Percentiles rank a stretch among this genome's conserved stretches.
Evolutionary conservation across 2,113 vertebrate genomes (phyloP).

Genomic region (Speoplatyrhinus poulsoni): DNA sequence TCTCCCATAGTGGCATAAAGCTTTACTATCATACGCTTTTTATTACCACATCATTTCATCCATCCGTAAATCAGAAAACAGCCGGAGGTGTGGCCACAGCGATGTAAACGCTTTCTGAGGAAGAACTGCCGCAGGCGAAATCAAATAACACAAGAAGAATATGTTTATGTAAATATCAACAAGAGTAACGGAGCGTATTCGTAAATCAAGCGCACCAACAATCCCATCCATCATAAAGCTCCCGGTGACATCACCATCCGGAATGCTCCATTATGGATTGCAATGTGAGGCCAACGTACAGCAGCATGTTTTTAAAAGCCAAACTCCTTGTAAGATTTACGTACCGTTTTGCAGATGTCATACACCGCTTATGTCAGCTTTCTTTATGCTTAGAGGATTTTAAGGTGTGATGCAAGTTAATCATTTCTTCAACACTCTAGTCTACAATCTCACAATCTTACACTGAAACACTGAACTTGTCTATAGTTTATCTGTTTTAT

Average conservation of each 20-base stretch:
- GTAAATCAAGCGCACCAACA: slow-evolving; percentile 26
- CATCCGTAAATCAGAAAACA: slow-evolving; percentile 49
- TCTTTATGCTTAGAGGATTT: no score
- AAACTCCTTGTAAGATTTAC: slow-evolving; percentile 24
- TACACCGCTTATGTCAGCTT: slow-evolving; percentile 12
- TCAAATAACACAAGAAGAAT: slow-evolving; percentile 41
- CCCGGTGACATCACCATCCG: slow-evolving; percentile 16
- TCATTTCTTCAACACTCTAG: slow-evolving; percentile 8
- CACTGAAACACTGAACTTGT: slow-evolving; percentile 14
- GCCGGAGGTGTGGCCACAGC: slow-evolving; percentile 18
- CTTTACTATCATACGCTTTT: slow-evolving; percentile 46
- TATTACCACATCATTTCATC: slow-evolving; percentile 49
- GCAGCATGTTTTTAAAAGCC: slow-evolving; percentile 28
- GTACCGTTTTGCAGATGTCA: slow-evolving; percentile 44
- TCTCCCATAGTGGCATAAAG: slow-evolving; percentile 19
- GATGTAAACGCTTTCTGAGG: slow-evolving; percentile 24
- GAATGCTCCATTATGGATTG: slow-evolving; percentile 28
- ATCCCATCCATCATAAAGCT: slow-evolving; percentile 42
- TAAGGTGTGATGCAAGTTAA: slow-evolving; percentile 35
- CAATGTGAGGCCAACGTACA: slow-evolving; percentile 31
- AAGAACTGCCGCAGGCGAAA: slow-evolving; percentile 21
- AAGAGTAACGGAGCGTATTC: slow-evolving; percentile 22
- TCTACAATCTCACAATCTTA: slow-evolving; percentile 19
- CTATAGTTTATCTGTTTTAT: not conserved
- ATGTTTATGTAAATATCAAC: slow-evolving; percentile 41